Evolutionary conservation across 2,797 vertebrate genomes (phyloP).

Genomic region (Vespertilio murinus): DNA sequence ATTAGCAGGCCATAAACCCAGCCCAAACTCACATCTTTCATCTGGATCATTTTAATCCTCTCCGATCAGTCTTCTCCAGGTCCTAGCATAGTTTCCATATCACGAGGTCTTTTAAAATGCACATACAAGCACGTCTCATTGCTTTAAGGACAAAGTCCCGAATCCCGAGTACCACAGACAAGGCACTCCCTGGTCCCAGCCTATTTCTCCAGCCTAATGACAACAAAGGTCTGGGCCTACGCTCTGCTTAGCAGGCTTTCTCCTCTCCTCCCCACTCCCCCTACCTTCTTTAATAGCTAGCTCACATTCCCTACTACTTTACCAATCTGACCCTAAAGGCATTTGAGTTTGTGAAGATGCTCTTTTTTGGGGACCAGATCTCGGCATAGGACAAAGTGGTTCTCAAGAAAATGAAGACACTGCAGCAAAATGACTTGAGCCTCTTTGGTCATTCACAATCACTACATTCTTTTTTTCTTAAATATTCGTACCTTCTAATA

Average conservation of each 20-base stretch:
- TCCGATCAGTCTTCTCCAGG: background rate
- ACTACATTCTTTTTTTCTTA: background rate
- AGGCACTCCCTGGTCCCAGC: background rate
- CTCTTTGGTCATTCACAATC: background rate
- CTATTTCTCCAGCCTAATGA: background rate
- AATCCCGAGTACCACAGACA: background rate
- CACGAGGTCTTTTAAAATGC: background rate
- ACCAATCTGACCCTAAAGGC: background rate
- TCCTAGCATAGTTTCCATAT: background rate
- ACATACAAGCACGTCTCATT: background rate
- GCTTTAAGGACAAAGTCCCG: background rate
- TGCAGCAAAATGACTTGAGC: background rate
- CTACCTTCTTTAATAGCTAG: background rate
- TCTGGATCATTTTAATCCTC: background rate
- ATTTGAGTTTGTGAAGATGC: background rate
- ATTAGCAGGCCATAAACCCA: background rate
- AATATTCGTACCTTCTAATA: background rate
- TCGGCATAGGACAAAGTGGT: background rate
- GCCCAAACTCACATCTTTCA: background rate
- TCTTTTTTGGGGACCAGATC: background rate
- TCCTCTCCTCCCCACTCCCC: background rate
- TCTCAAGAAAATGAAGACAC: background rate
- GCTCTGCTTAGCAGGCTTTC: background rate
- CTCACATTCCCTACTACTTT: background rate
- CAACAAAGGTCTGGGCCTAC: background rate